Evolutionary conservation across 2,797 vertebrate species (phyloP), one percentile per base, ranked within the genome.

Genomic region (Xenops minutus): DNA sequence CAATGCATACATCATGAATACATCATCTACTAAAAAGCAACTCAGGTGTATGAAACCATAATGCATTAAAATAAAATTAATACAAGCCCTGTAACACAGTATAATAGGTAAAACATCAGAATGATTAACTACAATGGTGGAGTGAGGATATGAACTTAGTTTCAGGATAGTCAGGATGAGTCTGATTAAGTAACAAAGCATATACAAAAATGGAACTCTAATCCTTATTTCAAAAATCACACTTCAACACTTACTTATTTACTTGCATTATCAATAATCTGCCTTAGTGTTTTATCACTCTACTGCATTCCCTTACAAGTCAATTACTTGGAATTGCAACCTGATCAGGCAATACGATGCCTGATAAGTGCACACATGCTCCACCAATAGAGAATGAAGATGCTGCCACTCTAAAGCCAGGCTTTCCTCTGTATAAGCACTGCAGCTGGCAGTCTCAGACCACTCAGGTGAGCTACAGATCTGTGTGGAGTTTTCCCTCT

Each of bases 211-310:
- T 62, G 46, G 34, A 86, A 32, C 15, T 51, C 44, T 92, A 94
- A 94, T 92, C 67, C 54, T 58, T 89, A 61, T 61, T 94, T 95
- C 76, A 73, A 44, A 97, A 96, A 95, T 90, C 89, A 74, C 73
- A 75, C 52, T 89, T 85, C 36, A 66, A 56, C 46, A 22, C 14
- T 68, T 85, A 80, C 79, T 48, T 95, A 85, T 93, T 96, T 94
- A 85, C 61, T 92, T 95, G 15, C 27, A 80, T 93, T 96, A 91
- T 92, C 61, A 95, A 61, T 92, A 87, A 88, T 92, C 49, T 92
- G 30, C 23, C 1, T 95, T 80, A 77, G 23, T 78, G 56, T 93
- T 95, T 97, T 59, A 95, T 94, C 78, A 49, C 19, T 85, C 48
- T 86, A 72, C 71, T 85, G 30, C 29, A 94, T 93, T 94, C 18